Conservation (phyloP, 2,797 vertebrate genomes). For the Tympanoctomys barrerae region DNA sequence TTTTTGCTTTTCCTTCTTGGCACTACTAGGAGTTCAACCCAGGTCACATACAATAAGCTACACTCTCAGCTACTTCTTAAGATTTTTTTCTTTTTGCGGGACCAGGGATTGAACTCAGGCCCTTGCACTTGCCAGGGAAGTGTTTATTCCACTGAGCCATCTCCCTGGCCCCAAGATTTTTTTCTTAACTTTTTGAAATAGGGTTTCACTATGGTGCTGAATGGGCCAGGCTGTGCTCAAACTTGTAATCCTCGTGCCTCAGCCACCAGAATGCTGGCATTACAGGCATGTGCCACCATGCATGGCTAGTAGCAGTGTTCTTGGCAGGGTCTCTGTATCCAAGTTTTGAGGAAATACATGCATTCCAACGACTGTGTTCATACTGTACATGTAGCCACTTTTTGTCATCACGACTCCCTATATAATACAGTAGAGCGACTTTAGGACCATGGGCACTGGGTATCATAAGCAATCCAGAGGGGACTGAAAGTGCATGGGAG, state of each 20-base stretch:
- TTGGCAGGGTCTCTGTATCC: background rate
- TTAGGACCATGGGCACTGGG: background rate
- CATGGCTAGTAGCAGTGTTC: background rate
- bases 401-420: background rate
- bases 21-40: background rate
- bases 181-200: background rate
- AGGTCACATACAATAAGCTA: background rate
- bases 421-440: background rate
- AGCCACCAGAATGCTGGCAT: background rate
- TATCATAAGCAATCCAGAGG: background rate
- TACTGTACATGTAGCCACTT: background rate
- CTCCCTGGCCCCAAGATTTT: too few species aligned
- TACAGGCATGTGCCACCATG: too few species aligned
- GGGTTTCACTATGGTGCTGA: background rate
- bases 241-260: background rate
- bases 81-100: background rate
- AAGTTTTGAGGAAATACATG: background rate
- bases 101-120: too few species aligned
- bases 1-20: background rate
- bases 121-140: too few species aligned
- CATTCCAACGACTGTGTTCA: background rate
- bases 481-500: background rate
- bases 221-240: background rate
- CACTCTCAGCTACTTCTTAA: background rate
- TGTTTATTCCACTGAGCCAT: too few species aligned